A percentile compares a stretch with the other conserved stretches of the same genome.
phyloP scores from a whole-genome alignment of 2,113 vertebrate genomes.

The Fregata magnificens region DNA sequence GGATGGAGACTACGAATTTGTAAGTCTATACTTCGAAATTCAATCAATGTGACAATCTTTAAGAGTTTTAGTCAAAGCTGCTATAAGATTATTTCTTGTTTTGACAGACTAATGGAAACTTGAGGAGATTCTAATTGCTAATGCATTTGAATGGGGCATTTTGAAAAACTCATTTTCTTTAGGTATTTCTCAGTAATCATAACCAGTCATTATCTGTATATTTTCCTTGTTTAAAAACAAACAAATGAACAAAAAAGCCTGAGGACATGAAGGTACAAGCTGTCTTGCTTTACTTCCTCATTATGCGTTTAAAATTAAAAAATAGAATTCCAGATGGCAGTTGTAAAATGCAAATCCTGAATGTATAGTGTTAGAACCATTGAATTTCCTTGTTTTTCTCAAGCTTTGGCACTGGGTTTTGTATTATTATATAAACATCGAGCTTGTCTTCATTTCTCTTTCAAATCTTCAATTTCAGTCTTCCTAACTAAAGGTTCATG shows the following conservation, averaged over 20 bases:
- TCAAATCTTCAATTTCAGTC: not conserved
- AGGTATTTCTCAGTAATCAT: not conserved
- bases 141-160: not conserved
- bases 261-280: not conserved
- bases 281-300: not conserved
- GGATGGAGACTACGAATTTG: constrained; percentile 90
- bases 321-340: not conserved
- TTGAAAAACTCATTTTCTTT: not conserved
- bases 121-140: constrained; percentile 24
- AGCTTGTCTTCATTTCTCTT: not conserved
- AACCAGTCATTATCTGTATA: not conserved
- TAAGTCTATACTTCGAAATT: constrained; percentile 77
- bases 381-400: not conserved
- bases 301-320: constrained; percentile 4
- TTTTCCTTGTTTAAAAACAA: not conserved
- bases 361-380: not conserved
- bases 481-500: not conserved
- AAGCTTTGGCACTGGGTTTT: not conserved
- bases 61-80: constrained; percentile 11
- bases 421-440: not conserved
- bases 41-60: constrained; percentile 10
- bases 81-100: constrained; percentile 26
- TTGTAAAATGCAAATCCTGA: not conserved
- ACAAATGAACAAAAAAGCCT: not conserved
- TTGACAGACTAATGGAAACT: constrained; percentile 46